Percentiles rank a stretch among this genome's conserved stretches.
Conservation (phyloP, 2,888 invertebrate species). For the Drosophila austrosaltans region DNA sequence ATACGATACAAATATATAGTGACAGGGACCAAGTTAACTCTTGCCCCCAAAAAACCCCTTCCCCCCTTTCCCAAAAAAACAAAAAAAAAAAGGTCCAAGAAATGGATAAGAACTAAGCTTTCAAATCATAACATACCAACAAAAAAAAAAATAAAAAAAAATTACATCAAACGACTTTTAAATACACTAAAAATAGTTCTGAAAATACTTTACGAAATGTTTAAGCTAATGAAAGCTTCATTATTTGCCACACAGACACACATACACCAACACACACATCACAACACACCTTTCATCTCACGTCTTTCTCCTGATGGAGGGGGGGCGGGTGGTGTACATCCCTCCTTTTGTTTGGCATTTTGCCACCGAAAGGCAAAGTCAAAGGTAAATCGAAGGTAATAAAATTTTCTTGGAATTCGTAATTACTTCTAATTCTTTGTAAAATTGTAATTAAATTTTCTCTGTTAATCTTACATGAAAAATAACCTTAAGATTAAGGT, state of each 20-base stretch:
- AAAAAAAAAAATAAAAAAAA: not conserved
- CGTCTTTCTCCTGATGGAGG: too few relatives aligned
- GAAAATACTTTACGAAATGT: too few relatives aligned
- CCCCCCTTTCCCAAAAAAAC: too few relatives aligned
- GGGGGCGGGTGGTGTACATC: too few relatives aligned
- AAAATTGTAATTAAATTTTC: slow-evolving; percentile 7
- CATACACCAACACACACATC: too few relatives aligned
- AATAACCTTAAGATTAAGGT: not conserved
- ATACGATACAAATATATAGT: too few relatives aligned
- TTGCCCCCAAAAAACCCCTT: too few relatives aligned
- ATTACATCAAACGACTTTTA: not conserved
- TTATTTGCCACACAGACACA: too few relatives aligned
- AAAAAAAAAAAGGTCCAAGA: not conserved
- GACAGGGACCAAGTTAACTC: not conserved
- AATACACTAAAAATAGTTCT: not conserved
- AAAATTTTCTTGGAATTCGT: not conserved
- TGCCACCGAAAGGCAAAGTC: not conserved
- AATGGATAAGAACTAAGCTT: not conserved
- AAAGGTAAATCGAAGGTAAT: not conserved
- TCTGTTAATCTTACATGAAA: not conserved
- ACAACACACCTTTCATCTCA: not conserved
- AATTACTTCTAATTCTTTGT: not conserved
- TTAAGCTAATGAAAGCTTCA: too few relatives aligned
- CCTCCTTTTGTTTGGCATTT: not conserved
- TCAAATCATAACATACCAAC: slow-evolving; percentile 1